Evolutionary conservation across 1,140 invertebrate species (phyloP).

Genomic region (Hestina assimilis): DNA sequence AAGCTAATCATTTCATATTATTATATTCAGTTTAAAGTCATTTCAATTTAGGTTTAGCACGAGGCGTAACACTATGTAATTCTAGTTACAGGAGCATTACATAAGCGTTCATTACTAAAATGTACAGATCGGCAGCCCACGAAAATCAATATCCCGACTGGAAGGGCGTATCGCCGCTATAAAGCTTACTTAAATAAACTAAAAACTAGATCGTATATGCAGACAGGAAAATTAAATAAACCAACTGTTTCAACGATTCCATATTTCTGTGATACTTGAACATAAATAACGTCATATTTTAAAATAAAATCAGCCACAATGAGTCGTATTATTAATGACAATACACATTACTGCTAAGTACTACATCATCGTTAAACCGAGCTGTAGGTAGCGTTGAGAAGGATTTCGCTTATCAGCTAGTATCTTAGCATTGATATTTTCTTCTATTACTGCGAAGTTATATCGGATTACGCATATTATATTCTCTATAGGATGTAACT

Average conservation of each 20-base stretch:
- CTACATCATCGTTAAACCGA: not conserved
- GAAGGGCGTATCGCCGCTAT: not conserved
- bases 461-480: too few species aligned
- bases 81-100: not conserved
- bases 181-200: not conserved
- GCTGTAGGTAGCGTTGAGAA: not conserved
- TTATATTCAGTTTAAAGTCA: too few species aligned
- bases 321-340: not conserved
- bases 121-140: constrained; percentile 2
- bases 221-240: too few species aligned
- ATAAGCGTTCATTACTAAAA: constrained; percentile 13
- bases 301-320: not conserved
- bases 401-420: not conserved
- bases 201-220: too few species aligned
- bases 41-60: not conserved
- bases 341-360: not conserved
- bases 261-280: not conserved
- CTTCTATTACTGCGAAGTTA: too few species aligned
- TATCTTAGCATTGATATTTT: not conserved
- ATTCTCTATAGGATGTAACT: too few species aligned
- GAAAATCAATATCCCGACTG: constrained; percentile 13
- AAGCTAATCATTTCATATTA: too few species aligned
- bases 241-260: too few species aligned
- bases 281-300: not conserved
- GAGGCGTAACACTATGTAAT: not conserved